Conservation (phyloP, 1,140 invertebrate species). For the Hylyphantes graminicola region DNA sequence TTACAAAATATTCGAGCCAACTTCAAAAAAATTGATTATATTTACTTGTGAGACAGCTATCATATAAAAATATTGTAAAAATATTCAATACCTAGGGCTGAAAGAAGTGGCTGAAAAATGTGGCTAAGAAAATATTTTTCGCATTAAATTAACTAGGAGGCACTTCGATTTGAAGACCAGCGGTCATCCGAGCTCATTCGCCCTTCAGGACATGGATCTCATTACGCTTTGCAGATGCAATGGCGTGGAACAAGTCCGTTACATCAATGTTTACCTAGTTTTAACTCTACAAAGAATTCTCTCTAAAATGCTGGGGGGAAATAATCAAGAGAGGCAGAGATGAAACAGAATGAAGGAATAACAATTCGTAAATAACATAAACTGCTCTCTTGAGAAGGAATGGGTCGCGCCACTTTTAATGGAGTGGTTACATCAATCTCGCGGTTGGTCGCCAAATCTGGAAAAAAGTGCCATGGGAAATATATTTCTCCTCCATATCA, state of each 20-base stretch:
- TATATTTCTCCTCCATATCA: conserved; percentile 6
- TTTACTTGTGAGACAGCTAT: too few species aligned
- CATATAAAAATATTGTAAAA: too few species aligned
- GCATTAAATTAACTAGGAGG: too few species aligned
- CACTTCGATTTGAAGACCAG: too few species aligned
- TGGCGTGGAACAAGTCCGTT: not conserved
- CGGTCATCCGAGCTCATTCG: too few species aligned
- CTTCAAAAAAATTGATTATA: too few species aligned
- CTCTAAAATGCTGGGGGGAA: not conserved
- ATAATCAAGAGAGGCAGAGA: conserved; percentile 9
- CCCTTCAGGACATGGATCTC: too few species aligned
- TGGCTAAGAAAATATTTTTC: too few species aligned
- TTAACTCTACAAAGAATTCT: not conserved
- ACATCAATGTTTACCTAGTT: not conserved
- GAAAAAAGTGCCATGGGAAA: conserved; percentile 25
- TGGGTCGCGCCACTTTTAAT: conserved; percentile 38
- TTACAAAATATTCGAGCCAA: too few species aligned
- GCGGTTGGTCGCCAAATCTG: conserved; percentile 44
- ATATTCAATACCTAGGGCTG: too few species aligned
- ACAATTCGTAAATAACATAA: conserved; percentile 51
- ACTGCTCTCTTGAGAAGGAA: conserved; percentile 21
- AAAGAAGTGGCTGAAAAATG: too few species aligned
- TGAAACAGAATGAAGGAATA: conserved; percentile 42
- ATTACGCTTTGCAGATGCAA: too few species aligned
- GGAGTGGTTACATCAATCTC: conserved; percentile 46